These are phyloP conservation scores for Ischnus inquisitorius DNA, from an alignment of 2,888 invertebrate species.

Conservation along the genomic window DNA sequence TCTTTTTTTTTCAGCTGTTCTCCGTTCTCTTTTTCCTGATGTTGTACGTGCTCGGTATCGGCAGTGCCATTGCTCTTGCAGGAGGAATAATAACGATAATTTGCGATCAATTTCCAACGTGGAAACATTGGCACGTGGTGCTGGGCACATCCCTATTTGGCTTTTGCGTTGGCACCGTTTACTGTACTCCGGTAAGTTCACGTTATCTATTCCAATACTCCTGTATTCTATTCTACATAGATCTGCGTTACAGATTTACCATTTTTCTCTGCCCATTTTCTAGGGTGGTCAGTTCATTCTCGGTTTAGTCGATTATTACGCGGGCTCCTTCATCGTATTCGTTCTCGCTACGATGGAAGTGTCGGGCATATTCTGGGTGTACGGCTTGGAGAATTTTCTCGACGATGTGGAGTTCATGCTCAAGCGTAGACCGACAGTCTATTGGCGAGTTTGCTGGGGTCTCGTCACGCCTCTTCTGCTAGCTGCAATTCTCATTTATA, in stretches of 20 bases:
- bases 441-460: conserved; percentile 94
- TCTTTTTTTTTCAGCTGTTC: conserved; percentile 84
- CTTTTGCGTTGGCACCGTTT: conserved; percentile 84
- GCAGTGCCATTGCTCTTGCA: conserved; percentile 85
- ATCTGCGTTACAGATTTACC: not conserved
- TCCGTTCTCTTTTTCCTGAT: conserved; percentile 87
- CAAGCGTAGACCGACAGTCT: conserved; percentile 89
- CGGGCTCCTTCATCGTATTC: conserved; percentile 85
- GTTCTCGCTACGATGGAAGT: conserved; percentile 85
- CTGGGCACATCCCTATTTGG: conserved; percentile 81
- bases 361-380: conserved; percentile 85
- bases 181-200: conserved; percentile 85
- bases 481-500: conserved; percentile 90
- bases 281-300: conserved; percentile 86
- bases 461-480: conserved; percentile 91
- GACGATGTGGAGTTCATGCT: conserved; percentile 94
- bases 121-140: conserved; percentile 84
- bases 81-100: conserved; percentile 85
- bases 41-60: conserved; percentile 87
- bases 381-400: conserved; percentile 88
- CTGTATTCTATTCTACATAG: not conserved
- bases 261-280: not conserved
- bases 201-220: not conserved
- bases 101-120: conserved; percentile 85
- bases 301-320: conserved; percentile 85